Evolutionary conservation across 2,113 vertebrate genomes (phyloP), one percentile per base, ranked within the genome.

Genomic region (Lonchura striata): DNA sequence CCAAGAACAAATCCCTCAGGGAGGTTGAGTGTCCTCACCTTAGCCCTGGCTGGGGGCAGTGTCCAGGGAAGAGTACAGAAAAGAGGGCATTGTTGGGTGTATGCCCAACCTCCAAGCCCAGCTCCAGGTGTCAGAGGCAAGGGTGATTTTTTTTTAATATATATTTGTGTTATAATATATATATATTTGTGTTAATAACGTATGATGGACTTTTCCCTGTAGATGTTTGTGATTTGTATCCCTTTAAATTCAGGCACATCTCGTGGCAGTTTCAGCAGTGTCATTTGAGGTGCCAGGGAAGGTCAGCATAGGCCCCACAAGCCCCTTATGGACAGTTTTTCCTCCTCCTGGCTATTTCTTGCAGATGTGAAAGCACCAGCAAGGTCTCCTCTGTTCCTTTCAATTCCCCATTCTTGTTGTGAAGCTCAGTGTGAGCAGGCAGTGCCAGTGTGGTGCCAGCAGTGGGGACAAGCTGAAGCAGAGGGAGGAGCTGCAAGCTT

Each of bases 41-140:
- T 31, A 64, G 87, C 19, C 5, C 24, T 71, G 47, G 13, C 56
- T 59, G 44, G 2, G 28, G 74, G 17, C 63, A 77, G 1, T 18
- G 50, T 50, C 72, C 52, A 61, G 69, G 60, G 81, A 50, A 33
- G 44, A 59, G 56, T 17, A 47, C 9, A 53, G 49, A 90, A 82
- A 87, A 0, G 3, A 9, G 49, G 49, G 4, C 11, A 2, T 66
- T 74, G 23, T 5, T 89, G 61, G 15, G 52, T 23, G 5, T 47
- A 3, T 52, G 11, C 47, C 44, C 28, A 33, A 5, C 8, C 65
- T 56, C 50, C 59, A 6, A 42, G 47, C 30, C 13, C 42, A 88
- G 64, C 54, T 88, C 53, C 64, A 60, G 31, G 30, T 63, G 78
- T 33, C 2, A 2, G 42, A 74, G 37, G 5, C 0, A 0, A 56